These are phyloP conservation scores for Drosophila kanapiae DNA, from an alignment of 1,140 invertebrate species.

Conservation along the genomic window DNA sequence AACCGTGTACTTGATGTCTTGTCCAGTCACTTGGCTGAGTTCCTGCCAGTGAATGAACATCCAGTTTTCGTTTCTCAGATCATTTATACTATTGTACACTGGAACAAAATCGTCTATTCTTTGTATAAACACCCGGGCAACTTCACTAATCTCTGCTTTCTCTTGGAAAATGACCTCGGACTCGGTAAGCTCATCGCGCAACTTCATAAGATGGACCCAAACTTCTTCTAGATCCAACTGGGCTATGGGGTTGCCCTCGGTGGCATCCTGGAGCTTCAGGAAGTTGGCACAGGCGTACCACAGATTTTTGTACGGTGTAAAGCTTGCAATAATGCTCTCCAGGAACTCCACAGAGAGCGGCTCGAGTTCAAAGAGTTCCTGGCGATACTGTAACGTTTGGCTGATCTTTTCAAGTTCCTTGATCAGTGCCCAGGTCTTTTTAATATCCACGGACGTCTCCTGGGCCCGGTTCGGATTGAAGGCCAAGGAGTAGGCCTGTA, in stretches of 20 bases:
- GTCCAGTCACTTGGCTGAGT: conserved; percentile 48
- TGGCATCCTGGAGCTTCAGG: conserved; percentile 77
- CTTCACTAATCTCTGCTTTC: conserved; percentile 74
- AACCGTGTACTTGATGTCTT: conserved; percentile 69
- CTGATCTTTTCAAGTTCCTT: conserved; percentile 69
- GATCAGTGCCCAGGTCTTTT: conserved; percentile 73
- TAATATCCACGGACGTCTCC: conserved; percentile 78
- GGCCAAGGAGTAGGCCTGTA: conserved; percentile 72
- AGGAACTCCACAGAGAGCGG: conserved; percentile 71
- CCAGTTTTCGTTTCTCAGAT: conserved; percentile 82
- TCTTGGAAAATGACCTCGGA: conserved; percentile 62
- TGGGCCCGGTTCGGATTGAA: conserved; percentile 72
- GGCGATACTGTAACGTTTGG: conserved; percentile 60
- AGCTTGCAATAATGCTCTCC: conserved; percentile 66
- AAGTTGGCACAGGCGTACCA: conserved; percentile 79
- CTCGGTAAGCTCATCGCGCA: conserved; percentile 46
- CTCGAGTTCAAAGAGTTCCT: conserved; percentile 75
- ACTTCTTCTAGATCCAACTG: conserved; percentile 72
- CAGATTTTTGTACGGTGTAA: conserved; percentile 67
- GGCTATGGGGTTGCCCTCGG: conserved; percentile 72
- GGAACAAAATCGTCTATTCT: conserved; percentile 70
- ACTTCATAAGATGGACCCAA: conserved; percentile 48
- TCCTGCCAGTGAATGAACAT: conserved; percentile 78
- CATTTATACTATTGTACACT: conserved; percentile 64
- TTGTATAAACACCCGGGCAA: conserved; percentile 56